Conservation (phyloP, 1,140 invertebrate genomes). For the Drosophila sechellia region DNA sequence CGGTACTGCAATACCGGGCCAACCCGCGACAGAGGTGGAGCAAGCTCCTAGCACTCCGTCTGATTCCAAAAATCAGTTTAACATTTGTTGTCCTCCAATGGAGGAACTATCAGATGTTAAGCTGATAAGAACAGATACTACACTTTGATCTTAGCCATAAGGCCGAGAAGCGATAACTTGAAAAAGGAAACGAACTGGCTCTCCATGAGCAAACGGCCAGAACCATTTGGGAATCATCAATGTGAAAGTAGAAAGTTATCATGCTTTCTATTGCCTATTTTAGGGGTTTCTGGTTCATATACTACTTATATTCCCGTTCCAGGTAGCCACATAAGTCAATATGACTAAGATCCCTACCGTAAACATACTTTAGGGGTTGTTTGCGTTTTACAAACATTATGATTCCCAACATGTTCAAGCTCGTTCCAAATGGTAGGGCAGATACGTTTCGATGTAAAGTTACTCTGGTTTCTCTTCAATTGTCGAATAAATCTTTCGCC, state of each 20-base stretch:
- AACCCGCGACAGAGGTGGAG: no score
- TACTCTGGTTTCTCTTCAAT: constrained; percentile 79
- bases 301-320: not conserved
- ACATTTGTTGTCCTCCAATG: constrained; percentile 60
- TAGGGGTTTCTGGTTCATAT: not conserved
- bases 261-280: constrained; percentile 6
- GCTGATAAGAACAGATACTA: constrained; percentile 85
- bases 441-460: not conserved
- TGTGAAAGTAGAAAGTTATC: not conserved
- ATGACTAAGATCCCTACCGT: no score
- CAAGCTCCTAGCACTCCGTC: constrained; percentile 10
- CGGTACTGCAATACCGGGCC: constrained; percentile 86
- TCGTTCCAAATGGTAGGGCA: not conserved
- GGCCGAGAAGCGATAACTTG: constrained; percentile 84
- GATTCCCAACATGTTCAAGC: constrained; percentile 38
- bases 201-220: not conserved
- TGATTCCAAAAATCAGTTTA: constrained; percentile 54
- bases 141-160: constrained; percentile 86
- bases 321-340: not conserved
- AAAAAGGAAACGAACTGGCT: not conserved
- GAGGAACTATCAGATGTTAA: constrained; percentile 84
- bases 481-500: constrained; percentile 85
- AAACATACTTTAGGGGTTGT: not conserved
- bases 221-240: constrained; percentile 20
- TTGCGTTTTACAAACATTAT: not conserved